Evolutionary conservation across 2,113 vertebrate species (phyloP), one percentile per base, ranked within the genome.

Genomic region (Coptodon rendalli): DNA sequence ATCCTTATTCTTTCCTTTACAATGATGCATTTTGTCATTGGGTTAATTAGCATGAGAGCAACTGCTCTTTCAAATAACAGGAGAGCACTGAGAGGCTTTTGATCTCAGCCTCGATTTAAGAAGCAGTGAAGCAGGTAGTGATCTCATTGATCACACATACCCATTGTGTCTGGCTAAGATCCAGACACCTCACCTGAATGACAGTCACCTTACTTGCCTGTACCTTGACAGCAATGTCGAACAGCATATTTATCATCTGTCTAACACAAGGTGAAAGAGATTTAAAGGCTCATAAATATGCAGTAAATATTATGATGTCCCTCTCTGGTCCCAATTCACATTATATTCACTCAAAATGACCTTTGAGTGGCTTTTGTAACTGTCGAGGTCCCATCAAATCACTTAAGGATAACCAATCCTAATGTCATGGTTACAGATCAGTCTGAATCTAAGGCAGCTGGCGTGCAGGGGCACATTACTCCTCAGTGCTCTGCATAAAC

Each of bases 181-280:
- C 40, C 45, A n/a, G 36, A 89, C 59, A 82, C 50, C 10, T 19
- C n/a, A 12, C 10, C 12, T 40, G 16, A 53, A 59, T 80, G 53
- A 76, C 76, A 50, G 13, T 86, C 63, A 27, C 87, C n/a, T 59
- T 86, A 57, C 91, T 89, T 89, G 56, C 85, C 81, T 73, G 11
- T 59, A 29, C 40, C 38, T 53, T 22, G 22, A 53, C 78, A 43
- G 12, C 9, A 50, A 81, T 16, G 27, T 56, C 34, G 9, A 87
- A 78, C 24, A 43, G 53, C 12, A 38, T 29, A 80, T 80, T 84
- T 57, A 38, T 79, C 63, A 48, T 81, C 24, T 53, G 16, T 68
- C 45, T 17, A 54, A 52, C 52, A 7, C 38, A 22, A 52, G 57
- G 40, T 82, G 61, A 87, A 85, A 78, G 38, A 6, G 14, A 52